These are phyloP conservation scores for Cherax quadricarinatus DNA, from an alignment of 1,140 invertebrate genomes.

Conservation along the genomic window DNA sequence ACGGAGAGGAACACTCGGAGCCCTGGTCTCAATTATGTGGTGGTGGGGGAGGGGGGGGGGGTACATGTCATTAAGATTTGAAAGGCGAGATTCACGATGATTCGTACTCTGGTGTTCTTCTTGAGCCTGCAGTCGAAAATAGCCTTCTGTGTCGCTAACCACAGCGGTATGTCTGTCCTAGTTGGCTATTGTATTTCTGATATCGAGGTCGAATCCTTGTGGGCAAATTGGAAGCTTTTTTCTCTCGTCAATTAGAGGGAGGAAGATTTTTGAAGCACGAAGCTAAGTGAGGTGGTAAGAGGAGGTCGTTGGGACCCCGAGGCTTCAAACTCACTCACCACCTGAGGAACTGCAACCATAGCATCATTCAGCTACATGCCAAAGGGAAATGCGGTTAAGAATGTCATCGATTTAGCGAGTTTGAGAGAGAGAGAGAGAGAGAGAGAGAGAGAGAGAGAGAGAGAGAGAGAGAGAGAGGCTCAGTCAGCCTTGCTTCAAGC, in stretches of 20 bases:
- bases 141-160: no score
- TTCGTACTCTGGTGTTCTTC: no score
- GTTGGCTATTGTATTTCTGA: no score
- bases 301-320: not conserved
- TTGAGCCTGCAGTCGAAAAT: no score
- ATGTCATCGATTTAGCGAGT: slow-evolving; percentile 36
- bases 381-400: not conserved
- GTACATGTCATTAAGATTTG: not conserved
- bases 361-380: slow-evolving; percentile 23
- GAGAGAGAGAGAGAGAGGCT: no score
- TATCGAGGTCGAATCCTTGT: not conserved
- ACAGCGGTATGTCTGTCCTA: no score
- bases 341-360: not conserved
- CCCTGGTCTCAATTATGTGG: slow-evolving; percentile 15
- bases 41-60: no score
- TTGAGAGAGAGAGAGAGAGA: not conserved
- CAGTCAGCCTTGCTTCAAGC: no score
- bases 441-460: no score
- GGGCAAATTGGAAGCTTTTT: not conserved
- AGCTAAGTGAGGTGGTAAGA: no score
- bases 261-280: not conserved
- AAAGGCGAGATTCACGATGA: no score
- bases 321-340: not conserved
- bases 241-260: no score
- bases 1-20: slow-evolving; percentile 24